These are phyloP conservation scores for Heliconius hortense DNA, from an alignment of 2,888 invertebrate species.

Conservation along the genomic window DNA sequence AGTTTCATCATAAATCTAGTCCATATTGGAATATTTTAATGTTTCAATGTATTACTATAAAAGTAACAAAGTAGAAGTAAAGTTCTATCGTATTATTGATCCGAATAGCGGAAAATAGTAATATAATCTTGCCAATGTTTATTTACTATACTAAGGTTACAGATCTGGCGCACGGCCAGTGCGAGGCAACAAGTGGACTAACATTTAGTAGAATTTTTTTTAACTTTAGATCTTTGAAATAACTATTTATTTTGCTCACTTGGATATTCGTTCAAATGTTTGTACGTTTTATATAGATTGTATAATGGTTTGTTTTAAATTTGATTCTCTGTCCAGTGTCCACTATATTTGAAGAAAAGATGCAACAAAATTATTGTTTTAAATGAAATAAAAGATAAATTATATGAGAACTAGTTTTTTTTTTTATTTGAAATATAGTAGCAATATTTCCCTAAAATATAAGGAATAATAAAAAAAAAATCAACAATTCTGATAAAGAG, in stretches of 20 bases:
- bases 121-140: conserved; percentile 18
- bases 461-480: not conserved
- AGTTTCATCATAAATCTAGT: not conserved
- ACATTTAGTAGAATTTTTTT: conserved; percentile 25
- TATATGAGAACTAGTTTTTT: not conserved
- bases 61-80: too few species aligned
- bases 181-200: conserved; percentile 36
- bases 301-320: not conserved
- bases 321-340: not conserved
- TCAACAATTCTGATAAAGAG: not conserved
- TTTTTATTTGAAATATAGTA: not conserved
- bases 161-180: conserved; percentile 33
- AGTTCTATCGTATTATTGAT: not conserved
- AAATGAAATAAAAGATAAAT: not conserved
- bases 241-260: not conserved
- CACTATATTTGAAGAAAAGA: not conserved
- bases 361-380: not conserved
- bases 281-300: not conserved
- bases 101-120: not conserved
- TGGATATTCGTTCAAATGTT: not conserved
- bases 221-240: not conserved
- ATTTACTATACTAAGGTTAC: conserved; percentile 22
- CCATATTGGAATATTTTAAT: not conserved
- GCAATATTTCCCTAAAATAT: not conserved
- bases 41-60: not conserved